Evolutionary conservation across 2,888 invertebrate genomes (phyloP).

Genomic region (Napeogenes inachia): DNA sequence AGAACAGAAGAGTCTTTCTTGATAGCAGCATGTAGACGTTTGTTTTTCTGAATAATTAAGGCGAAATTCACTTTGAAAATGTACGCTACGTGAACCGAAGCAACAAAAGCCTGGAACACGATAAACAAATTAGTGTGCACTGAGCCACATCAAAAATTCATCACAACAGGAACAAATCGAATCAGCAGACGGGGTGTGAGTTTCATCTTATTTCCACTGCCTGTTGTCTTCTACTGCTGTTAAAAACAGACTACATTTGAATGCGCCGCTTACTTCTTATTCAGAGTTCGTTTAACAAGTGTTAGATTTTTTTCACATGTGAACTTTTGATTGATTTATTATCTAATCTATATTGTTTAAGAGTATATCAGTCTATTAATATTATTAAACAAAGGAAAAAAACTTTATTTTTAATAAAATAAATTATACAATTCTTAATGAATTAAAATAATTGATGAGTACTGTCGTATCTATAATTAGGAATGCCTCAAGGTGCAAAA

Average conservation of each 20-base stretch:
- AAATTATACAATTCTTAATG: no score
- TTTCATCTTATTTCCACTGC: constrained; percentile 61
- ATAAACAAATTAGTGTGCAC: constrained; percentile 77
- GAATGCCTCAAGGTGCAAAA: no score
- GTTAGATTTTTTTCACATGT: background rate
- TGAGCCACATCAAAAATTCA: constrained; percentile 77
- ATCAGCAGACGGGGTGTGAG: constrained; percentile 62
- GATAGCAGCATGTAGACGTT: constrained; percentile 34
- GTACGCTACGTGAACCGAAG: constrained; percentile 45
- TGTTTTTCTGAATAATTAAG: constrained; percentile 49
- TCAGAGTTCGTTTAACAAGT: constrained; percentile 8
- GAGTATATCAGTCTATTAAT: background rate
- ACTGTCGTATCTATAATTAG: no score
- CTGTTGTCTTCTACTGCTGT: constrained; percentile 48
- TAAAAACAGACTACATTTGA: constrained; percentile 47
- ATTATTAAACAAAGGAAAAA: background rate
- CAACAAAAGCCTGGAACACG: constrained; percentile 59
- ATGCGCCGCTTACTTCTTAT: constrained; percentile 34
- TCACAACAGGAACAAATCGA: constrained; percentile 75
- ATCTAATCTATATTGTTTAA: no score
- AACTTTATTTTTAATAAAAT: no score
- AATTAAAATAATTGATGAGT: no score
- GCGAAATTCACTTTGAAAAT: constrained; percentile 45
- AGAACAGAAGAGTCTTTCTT: constrained; percentile 13
- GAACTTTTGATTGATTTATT: background rate